phyloP scores from a whole-genome alignment of 2,797 vertebrate genomes.

The Tympanoctomys barrerae region DNA sequence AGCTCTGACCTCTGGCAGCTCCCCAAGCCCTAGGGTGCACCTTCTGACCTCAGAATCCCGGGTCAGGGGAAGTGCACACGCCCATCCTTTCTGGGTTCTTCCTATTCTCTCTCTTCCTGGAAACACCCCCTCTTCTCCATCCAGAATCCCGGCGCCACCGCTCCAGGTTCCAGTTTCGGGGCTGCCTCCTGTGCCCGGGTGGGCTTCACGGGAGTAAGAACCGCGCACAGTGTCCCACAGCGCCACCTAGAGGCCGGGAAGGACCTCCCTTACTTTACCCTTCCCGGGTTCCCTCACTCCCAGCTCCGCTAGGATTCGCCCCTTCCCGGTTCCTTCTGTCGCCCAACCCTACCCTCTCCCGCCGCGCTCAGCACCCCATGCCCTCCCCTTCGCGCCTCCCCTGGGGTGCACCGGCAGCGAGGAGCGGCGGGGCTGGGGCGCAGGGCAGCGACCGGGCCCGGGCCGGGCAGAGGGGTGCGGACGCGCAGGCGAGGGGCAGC shows the following conservation, averaged over 20 bases:
- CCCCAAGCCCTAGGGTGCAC: neutral
- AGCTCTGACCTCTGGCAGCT: slow-evolving; percentile 15
- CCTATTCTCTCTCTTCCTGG: neutral
- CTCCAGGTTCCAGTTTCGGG: no score
- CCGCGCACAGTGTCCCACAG: slow-evolving; percentile 54
- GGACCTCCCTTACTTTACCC: neutral
- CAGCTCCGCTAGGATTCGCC: neutral
- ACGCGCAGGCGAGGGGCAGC: neutral
- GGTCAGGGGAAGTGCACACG: neutral
- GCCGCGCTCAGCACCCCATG: neutral
- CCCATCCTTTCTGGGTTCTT: neutral
- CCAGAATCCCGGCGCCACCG: neutral
- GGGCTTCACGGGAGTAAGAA: neutral
- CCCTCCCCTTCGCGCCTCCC: neutral
- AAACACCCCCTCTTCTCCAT: neutral
- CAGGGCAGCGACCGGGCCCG: neutral
- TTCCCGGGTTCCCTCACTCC: no score
- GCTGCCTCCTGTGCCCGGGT: neutral
- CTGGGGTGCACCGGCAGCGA: neutral
- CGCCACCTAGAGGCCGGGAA: slow-evolving; percentile 66
- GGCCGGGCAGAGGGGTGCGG: neutral
- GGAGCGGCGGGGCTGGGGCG: neutral
- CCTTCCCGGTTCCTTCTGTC: neutral
- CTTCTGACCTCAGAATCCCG: slow-evolving; percentile 12
- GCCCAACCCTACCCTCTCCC: neutral